Base-by-base conservation (phyloP, 2,113 vertebrate species). In the Hemichromis elongatus region DNA sequence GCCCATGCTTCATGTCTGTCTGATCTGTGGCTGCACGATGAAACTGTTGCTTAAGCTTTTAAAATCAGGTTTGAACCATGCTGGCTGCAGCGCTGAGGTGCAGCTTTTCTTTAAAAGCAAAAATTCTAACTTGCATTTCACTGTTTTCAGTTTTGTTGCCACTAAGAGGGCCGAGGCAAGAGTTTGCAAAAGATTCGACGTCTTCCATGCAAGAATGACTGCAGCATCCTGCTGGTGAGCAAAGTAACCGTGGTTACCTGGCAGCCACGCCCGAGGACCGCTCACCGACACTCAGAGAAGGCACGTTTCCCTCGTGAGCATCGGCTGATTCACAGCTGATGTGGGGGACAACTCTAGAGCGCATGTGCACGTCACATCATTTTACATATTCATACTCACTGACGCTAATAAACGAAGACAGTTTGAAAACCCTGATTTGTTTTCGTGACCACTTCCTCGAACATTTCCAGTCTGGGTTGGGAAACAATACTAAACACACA, bases 71-170 rank as follows among this genome's bases (percentile, higher is more conserved):
- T 26, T 68, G n/a, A 5, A 68, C 21, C n/a, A 4, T 0, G 37
- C 37, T 9, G n/a, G 13, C n/a, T 42, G 5, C n/a, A 68, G 35
- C 1, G 3, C 19, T 21, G 0, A 40, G 1, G 35, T 37, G 2
- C 35, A 21, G 6, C 6, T 40, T 2, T 59, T 9, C 3, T 18
- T 59, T 30, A 26, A 59, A 59, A 30, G 26, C 8, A 30, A 26
- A 30, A 14, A 30, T 59, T 63, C 18, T 18, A 12, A 37, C 10
- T 61, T 61, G 28, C 56, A 33, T 19, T 26, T 21, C 61, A 40
- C 61, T 40, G 19, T 66, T 24, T 42, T 42, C 0, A 21, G 14
- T 50, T 16, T 16, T 16, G 12, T 24, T 68, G 42, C n/a, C 63
- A 9, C 12, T 26, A 16, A 2, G 63, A 68, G 63, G 37, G 37